phyloP scores from a whole-genome alignment of 2,888 invertebrate genomes.

The Polietes domitor region DNA sequence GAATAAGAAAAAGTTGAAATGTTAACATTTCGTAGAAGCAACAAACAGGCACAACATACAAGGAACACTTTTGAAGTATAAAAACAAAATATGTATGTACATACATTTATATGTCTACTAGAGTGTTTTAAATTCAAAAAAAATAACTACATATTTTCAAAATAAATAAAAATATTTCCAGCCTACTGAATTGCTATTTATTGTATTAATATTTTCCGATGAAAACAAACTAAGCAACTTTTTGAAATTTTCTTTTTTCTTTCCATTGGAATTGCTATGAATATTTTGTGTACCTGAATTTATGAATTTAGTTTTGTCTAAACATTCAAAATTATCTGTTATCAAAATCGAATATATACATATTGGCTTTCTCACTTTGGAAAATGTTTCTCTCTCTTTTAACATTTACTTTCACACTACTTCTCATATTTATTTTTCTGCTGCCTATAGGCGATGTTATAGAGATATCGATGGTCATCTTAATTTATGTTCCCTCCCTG shows the following conservation, averaged over 20 bases:
- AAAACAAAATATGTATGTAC: too few relatives aligned
- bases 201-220: too few relatives aligned
- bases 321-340: constrained; percentile 8
- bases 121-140: not conserved
- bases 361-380: not conserved
- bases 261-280: too few relatives aligned
- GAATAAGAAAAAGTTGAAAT: too few relatives aligned
- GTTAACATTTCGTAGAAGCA: too few relatives aligned
- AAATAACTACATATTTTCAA: too few relatives aligned
- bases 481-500: constrained; percentile 24
- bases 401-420: not conserved
- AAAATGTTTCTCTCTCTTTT: constrained; percentile 27
- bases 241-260: too few relatives aligned
- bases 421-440: not conserved
- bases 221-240: not conserved
- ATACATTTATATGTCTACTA: too few relatives aligned
- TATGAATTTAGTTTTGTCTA: not conserved
- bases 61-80: too few relatives aligned
- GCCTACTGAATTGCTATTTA: too few relatives aligned
- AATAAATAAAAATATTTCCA: too few relatives aligned
- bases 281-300: not conserved
- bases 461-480: not conserved
- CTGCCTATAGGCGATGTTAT: constrained; percentile 10
- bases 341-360: not conserved
- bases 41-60: too few relatives aligned